Conservation (phyloP, 2,113 vertebrate species). For the Dendrocopos noguchii region DNA sequence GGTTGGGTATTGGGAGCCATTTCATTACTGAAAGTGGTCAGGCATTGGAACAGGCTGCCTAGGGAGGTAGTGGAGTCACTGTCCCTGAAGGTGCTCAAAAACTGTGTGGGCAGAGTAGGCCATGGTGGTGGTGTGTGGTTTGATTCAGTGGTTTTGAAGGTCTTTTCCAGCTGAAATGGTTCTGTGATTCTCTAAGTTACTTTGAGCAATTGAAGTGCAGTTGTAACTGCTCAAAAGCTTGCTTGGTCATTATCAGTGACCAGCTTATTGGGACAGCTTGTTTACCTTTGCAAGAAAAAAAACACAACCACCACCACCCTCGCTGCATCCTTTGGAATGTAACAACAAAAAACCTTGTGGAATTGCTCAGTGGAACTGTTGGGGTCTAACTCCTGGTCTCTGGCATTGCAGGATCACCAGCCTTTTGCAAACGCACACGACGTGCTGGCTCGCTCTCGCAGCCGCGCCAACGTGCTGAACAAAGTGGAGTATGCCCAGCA, state of each 20-base stretch:
- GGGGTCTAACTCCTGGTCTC: neutral
- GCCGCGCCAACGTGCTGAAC: constrained; percentile 93
- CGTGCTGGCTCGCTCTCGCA: constrained; percentile 90
- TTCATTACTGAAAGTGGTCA: no score
- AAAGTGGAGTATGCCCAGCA: constrained; percentile 98
- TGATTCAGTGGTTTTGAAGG: no score
- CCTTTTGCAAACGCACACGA: constrained; percentile 96
- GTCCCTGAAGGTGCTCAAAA: no score
- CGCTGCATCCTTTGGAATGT: neutral
- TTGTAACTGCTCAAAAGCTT: neutral
- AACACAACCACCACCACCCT: neutral
- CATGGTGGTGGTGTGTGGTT: no score
- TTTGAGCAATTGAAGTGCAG: neutral
- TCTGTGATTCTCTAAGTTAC: neutral
- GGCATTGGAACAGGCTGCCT: no score
- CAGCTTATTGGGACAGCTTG: accelerated
- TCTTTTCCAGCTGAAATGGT: no score
- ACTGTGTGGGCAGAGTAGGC: no score
- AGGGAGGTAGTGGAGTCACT: no score
- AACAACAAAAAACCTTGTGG: accelerated
- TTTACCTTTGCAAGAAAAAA: neutral
- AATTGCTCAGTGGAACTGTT: neutral
- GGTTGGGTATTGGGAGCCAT: no score
- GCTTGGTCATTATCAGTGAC: neutral
- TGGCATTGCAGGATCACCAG: constrained; percentile 89